Conservation (phyloP, 2,888 invertebrate genomes). For the Troilus luridus region DNA sequence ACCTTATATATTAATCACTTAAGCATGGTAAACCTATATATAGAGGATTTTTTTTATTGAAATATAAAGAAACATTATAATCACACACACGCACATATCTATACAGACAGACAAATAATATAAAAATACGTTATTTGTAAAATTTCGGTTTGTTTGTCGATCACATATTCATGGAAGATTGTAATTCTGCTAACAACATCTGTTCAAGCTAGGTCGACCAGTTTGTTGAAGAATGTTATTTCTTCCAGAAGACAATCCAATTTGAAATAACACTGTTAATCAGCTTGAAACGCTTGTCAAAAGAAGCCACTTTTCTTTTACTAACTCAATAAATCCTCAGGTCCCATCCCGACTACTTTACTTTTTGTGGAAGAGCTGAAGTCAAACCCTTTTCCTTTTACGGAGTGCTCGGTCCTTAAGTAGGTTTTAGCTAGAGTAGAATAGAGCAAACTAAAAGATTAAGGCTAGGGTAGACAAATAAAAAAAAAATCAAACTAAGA, state of each 20-base stretch:
- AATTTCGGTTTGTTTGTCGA: no score
- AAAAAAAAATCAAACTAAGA: background rate
- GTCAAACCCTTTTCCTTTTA: slow-evolving; percentile 47
- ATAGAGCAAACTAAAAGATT: slow-evolving; percentile 31
- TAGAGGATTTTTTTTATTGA: no score
- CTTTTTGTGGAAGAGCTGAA: background rate
- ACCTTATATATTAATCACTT: no score
- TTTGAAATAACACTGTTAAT: slow-evolving; percentile 39
- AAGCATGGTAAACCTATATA: no score
- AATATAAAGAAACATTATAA: no score
- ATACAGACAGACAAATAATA: no score
- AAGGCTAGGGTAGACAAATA: background rate
- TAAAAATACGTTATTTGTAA: no score
- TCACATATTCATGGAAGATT: background rate
- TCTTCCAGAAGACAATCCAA: background rate
- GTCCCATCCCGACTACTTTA: slow-evolving; percentile 28
- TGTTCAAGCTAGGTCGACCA: background rate
- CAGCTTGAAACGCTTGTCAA: slow-evolving; percentile 42
- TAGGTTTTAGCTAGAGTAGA: slow-evolving; percentile 13
- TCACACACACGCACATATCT: no score
- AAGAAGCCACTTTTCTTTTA: slow-evolving; percentile 39
- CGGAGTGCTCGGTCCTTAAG: slow-evolving; percentile 19
- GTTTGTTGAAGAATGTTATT: slow-evolving; percentile 16
- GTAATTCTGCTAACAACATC: background rate
- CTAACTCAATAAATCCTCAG: slow-evolving; percentile 40